Base-by-base conservation (phyloP, 2,888 invertebrate species). In the Apodemia mormo region DNA sequence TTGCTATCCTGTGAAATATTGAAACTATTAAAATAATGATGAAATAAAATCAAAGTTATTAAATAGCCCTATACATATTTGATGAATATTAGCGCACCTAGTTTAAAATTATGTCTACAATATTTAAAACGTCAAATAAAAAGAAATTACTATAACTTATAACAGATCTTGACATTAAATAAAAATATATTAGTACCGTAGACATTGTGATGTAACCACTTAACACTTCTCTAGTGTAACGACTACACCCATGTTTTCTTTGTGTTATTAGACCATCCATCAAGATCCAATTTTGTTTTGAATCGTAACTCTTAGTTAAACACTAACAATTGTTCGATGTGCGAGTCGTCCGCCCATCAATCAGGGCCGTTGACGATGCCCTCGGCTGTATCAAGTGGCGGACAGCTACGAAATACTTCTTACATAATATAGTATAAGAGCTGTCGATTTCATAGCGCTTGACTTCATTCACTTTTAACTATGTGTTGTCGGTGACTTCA, bases 251-350 rank as follows among this genome's bases (percentile, higher is more conserved):
- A 80, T 90, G 90, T 92, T 92, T 90, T 82, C 87, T 90, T 91
- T 90, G 88, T 90, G 91, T 90, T 91, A 92, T 91, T 91, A 92
- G 85, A 88, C 90, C 90, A 92, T 92, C 92, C 89, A 92, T 92
- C 92, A 92, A 88, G 87, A 85, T 86, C 86, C 85, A 86, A 87
- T 89, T 88, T 86, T 85, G 84, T 88, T 89, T 89, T 86, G 87
- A 89, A 87, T 87, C 81, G 85, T 90, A 89, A 89, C 89, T 89
- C 89, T 89, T 89, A 88, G 88, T 90, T 89, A 89, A 90, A 91
- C 89, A 89, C 88, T 87, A 89, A 89, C 90, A 89, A 89, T 86
- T 82, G 86, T 82, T 85, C 83, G 85, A 83, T 84, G 81, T 82
- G 78, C 78, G 78, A 82, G 80, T 80, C 82, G 80, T 80, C 80